Conservation (phyloP, 2,797 vertebrate species). For the Masticophis lateralis region DNA sequence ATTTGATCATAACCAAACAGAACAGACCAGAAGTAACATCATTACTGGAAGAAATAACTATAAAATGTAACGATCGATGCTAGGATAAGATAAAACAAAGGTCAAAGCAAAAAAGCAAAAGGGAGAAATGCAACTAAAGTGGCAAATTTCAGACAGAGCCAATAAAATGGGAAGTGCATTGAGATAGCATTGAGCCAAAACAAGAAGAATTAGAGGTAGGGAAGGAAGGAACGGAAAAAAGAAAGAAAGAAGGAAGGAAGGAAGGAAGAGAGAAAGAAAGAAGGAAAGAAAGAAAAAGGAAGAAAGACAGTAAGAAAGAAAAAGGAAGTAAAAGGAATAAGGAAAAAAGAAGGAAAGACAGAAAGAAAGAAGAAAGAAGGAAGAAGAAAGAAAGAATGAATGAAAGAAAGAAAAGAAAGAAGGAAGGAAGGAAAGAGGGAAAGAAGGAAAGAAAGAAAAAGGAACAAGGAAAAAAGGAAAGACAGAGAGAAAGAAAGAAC, state of each 20-base stretch:
- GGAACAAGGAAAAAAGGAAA: no score
- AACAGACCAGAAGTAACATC: neutral
- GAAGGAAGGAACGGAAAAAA: no score
- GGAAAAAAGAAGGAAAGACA: no score
- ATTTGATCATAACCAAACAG: neutral
- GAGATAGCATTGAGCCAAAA: neutral
- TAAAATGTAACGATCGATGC: neutral
- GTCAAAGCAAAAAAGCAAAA: neutral
- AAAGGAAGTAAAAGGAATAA: no score
- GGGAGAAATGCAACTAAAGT: neutral
- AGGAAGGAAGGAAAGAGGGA: neutral
- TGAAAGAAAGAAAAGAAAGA: no score
- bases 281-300: no score
- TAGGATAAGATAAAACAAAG: neutral
- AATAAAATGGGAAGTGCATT: neutral
- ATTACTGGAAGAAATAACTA: neutral
- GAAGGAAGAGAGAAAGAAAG: accelerated
- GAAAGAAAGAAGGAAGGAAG: accelerated
- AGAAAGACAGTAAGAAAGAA: no score
- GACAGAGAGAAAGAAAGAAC: accelerated
- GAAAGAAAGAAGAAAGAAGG: no score
- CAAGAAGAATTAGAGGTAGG: neutral
- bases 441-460: no score
- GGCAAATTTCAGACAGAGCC: neutral
- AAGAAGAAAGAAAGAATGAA: no score